A percentile compares a stretch with the other conserved stretches of the same genome.
Evolutionary conservation across 2,797 vertebrate species (phyloP).

Genomic region (Potorous gilbertii): DNA sequence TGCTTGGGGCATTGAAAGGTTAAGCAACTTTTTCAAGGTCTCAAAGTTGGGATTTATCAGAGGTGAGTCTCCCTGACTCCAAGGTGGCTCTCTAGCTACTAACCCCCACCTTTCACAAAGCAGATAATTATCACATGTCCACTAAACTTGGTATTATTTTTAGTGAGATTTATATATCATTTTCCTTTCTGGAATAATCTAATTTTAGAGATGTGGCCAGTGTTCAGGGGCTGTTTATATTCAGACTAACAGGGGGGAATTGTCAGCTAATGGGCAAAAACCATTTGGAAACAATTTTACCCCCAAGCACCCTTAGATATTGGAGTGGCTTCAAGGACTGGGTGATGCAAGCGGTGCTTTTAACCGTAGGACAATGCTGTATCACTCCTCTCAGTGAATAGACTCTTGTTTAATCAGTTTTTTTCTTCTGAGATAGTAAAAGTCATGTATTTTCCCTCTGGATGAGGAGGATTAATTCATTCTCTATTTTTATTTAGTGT

Average conservation of each 20-base stretch:
- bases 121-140: neutral
- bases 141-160: neutral
- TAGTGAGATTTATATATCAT: neutral
- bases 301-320: conserved; percentile 61
- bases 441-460: conserved; percentile 75
- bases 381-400: conserved; percentile 67
- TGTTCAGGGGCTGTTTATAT: neutral
- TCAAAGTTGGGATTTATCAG: neutral
- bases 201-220: neutral
- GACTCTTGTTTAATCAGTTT: conserved; percentile 74
- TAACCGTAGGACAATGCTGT: conserved; percentile 18
- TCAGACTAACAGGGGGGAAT: neutral
- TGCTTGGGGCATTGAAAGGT: neutral
- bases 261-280: conserved; percentile 57
- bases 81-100: neutral
- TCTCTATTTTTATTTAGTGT: conserved; percentile 57
- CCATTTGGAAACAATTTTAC: conserved; percentile 64
- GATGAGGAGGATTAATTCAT: conserved; percentile 73
- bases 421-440: conserved; percentile 76
- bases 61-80: neutral
- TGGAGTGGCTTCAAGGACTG: conserved; percentile 58
- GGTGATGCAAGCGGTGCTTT: conserved; percentile 67
- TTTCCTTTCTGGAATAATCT: neutral
- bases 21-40: neutral
- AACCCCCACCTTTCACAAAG: neutral